Conservation (phyloP, 2,113 vertebrate genomes). For the Pan troglodytes region NHGRI_mPanTro3-v2.1_pri NC_086015.1:160562501-160563000, state of each 20-base stretch:
- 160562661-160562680: neutral
- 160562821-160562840: slow-evolving; percentile 71
- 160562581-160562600: neutral
- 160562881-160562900: slow-evolving; percentile 68
- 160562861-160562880: slow-evolving; percentile 64
- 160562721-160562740: neutral
- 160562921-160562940: slow-evolving; percentile 70
- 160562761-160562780: neutral
- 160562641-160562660: neutral
- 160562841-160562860: slow-evolving; percentile 50
- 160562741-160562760: neutral
- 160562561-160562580: neutral
- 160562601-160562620: neutral
- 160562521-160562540: neutral
- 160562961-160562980: neutral
- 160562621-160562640: neutral
- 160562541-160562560: neutral
- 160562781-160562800: slow-evolving; percentile 33
- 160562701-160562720: neutral
- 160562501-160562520: neutral
- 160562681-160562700: neutral
- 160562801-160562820: slow-evolving; percentile 29
- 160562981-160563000: neutral
- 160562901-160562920: slow-evolving; percentile 69
- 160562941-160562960: slow-evolving; percentile 52